Evolutionary conservation across 2,888 invertebrate genomes (phyloP).

Genomic region (Stenoptilia bipunctidactyla): DNA sequence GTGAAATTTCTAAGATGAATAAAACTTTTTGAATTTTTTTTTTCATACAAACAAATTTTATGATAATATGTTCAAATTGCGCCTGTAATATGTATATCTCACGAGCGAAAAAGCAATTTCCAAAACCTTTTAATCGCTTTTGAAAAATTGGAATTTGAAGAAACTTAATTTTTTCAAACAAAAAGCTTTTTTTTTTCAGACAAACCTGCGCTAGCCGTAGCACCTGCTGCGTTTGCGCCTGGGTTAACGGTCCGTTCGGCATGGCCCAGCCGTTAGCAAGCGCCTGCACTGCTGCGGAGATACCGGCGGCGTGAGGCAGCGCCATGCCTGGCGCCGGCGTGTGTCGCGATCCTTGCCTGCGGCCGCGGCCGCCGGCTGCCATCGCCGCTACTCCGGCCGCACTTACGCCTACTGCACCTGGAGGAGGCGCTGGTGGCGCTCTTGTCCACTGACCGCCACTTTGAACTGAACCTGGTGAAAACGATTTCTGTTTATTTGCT

Average conservation of each 20-base stretch:
- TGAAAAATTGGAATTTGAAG: too few species aligned
- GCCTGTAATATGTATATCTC: too few species aligned
- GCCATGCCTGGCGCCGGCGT: slow-evolving; percentile 45
- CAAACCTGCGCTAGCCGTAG: slow-evolving; percentile 64
- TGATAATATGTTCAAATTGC: too few species aligned
- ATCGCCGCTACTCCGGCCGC: slow-evolving; percentile 25
- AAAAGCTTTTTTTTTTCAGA: too few species aligned
- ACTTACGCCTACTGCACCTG: slow-evolving; percentile 32
- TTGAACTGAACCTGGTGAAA: slow-evolving; percentile 32
- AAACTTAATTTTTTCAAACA: too few species aligned
- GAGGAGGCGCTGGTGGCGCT: slow-evolving; percentile 77
- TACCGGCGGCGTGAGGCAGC: slow-evolving; percentile 47
- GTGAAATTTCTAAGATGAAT: too few species aligned
- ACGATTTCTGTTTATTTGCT: too few species aligned
- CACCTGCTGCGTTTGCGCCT: slow-evolving; percentile 64
- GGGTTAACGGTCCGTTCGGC: slow-evolving; percentile 39
- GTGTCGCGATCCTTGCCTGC: slow-evolving; percentile 41
- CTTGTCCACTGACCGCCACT: slow-evolving; percentile 88
- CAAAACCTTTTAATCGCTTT: too few species aligned
- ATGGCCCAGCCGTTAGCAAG: slow-evolving; percentile 49
- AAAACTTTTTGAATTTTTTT: too few species aligned
- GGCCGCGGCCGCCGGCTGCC: slow-evolving; percentile 38
- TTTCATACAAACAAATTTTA: too few species aligned
- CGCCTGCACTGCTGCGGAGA: slow-evolving; percentile 56
- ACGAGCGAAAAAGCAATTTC: too few species aligned